Evolutionary conservation across 2,888 invertebrate species (phyloP), one percentile per base, ranked within the genome.

Genomic region (Coecobrya sp.): DNA sequence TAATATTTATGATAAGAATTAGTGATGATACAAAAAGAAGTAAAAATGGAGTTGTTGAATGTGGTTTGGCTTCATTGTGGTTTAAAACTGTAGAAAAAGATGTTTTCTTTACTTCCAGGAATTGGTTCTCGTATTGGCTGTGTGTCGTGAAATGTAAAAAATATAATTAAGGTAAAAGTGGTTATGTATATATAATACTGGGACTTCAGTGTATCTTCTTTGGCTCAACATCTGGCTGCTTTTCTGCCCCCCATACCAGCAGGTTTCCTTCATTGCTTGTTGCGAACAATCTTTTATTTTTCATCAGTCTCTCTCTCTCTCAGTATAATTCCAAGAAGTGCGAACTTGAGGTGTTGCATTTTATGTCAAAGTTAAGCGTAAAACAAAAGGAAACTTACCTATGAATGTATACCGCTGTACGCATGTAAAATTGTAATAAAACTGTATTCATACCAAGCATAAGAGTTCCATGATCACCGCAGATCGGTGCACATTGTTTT

Each of bases 281-380:
- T 19, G 16, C 25, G 49, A 49, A 22, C 22, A 73, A 22, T 76
- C 84, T 85, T 73, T 89, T 25, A 45, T 86, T 73, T 89, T 89
- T 62, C 49, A 73, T 45, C 59, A 19, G 4, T 55, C 36, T n/a
- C n/a, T n/a, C n/a, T n/a, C n/a, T n/a, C n/a, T n/a, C 19, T 8
- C 16, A 1, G 62, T 25, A 25, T 45, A 70, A 73, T 89, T 89
- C 85, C 68, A 73, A 76, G 76, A 89, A 89, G 82, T 89, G 89
- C 85, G 89, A 89, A 73, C 68, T 73, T 30, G 55, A 85, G 84
- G 89, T 89, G 89, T 84, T 89, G 85, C 85, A 84, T 89, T 89
- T 79, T 82, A 82, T 59, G 19, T 19, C 52, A n/a, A 36, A 30
- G 27, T 82, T 76, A 52, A 10, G 4, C 27, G 25, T 19, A 82